Evolutionary conservation across 2,113 vertebrate species (phyloP).

Genomic region (Rhea americana): DNA sequence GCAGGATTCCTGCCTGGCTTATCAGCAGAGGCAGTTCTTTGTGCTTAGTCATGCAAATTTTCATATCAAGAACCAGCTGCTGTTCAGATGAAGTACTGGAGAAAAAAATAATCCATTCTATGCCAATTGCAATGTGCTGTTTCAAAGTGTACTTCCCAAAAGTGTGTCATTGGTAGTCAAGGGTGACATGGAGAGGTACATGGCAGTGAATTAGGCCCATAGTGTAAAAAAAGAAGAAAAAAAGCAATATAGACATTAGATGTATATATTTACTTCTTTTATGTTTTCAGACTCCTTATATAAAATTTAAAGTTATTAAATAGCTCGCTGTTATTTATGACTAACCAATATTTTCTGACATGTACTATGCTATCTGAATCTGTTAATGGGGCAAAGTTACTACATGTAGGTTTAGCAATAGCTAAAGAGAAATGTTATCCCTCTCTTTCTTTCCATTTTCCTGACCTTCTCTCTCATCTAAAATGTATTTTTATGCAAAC

Average conservation of each 20-base stretch:
- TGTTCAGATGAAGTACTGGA: not conserved
- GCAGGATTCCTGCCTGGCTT: not conserved
- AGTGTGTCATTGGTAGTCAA: not conserved
- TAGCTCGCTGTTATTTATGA: not conserved
- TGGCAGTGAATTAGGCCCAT: not conserved
- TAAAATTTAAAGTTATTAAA: not conserved
- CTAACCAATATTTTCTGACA: not conserved
- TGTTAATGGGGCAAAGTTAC: not conserved
- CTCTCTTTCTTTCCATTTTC: not conserved
- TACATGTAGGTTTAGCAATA: not conserved
- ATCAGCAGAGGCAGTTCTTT: not conserved
- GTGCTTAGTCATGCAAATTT: not conserved
- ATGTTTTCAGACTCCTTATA: not conserved
- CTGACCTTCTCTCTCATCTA: not conserved
- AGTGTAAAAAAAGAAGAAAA: not conserved
- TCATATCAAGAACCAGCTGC: not conserved
- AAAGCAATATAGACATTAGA: not conserved
- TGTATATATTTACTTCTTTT: not conserved
- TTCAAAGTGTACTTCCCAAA: not conserved
- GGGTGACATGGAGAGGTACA: not conserved
- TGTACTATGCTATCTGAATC: not conserved
- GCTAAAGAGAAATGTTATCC: not conserved
- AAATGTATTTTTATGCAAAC: not conserved
- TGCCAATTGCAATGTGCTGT: not conserved
- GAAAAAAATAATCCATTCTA: rapidly evolving